Evolutionary conservation across 2,888 invertebrate genomes (phyloP).

Genomic region (Drosophila eohydei): DNA sequence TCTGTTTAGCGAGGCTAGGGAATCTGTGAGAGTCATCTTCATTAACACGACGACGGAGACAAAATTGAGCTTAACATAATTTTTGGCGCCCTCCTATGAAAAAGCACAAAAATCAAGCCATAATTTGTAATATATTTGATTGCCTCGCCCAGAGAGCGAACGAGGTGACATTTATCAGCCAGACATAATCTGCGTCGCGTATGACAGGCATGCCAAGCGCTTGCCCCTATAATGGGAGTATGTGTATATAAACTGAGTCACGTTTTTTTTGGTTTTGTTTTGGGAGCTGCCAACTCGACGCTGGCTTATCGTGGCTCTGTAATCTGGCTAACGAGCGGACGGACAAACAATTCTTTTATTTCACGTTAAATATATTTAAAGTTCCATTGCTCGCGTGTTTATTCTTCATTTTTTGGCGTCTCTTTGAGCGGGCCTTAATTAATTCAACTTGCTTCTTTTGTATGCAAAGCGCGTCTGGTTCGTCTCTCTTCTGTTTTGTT

Average conservation of each 20-base stretch:
- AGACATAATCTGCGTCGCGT: slow-evolving; percentile 50
- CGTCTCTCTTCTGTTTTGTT: slow-evolving; percentile 16
- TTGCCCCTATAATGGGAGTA: slow-evolving; percentile 6
- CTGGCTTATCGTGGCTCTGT: slow-evolving; percentile 50
- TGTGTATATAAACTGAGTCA: slow-evolving; percentile 61
- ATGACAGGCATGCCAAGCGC: slow-evolving; percentile 47
- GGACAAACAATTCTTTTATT: slow-evolving; percentile 42
- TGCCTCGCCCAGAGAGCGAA: slow-evolving; percentile 60
- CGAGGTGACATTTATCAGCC: slow-evolving; percentile 65
- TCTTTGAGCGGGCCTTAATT: slow-evolving; percentile 60
- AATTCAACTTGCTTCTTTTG: slow-evolving; percentile 57
- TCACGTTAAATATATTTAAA: slow-evolving; percentile 58
- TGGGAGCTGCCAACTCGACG: slow-evolving; percentile 55
- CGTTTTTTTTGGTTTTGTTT: slow-evolving; percentile 45
- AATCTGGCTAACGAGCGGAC: slow-evolving; percentile 50
- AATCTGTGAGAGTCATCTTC: slow-evolving; percentile 43
- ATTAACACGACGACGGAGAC: slow-evolving; percentile 31
- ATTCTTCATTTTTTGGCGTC: slow-evolving; percentile 20
- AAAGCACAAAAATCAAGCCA: slow-evolving; percentile 38
- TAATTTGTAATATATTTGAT: slow-evolving; percentile 72
- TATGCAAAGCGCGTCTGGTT: slow-evolving; percentile 65
- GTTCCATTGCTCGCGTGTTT: slow-evolving; percentile 67
- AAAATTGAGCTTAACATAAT: slow-evolving; percentile 48
- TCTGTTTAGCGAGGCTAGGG: not conserved
- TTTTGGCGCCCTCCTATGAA: slow-evolving; percentile 63